Conservation (phyloP, 2,113 vertebrate genomes). For the Budorcas taxicolor region DNA sequence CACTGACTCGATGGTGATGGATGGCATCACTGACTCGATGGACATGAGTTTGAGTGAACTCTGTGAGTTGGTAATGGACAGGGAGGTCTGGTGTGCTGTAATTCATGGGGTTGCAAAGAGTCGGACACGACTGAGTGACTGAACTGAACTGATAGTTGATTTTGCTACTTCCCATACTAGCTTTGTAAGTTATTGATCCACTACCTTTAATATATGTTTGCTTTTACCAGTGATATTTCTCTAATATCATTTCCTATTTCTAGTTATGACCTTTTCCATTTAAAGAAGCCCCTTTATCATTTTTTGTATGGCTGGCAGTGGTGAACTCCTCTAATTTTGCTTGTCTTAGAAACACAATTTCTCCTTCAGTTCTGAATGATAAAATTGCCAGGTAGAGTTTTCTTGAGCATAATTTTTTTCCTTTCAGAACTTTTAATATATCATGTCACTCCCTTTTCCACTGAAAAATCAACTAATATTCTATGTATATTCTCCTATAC, state of each 20-base stretch:
- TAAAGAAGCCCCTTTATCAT: background rate
- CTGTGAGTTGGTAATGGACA: no score
- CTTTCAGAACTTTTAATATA: background rate
- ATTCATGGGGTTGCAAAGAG: no score
- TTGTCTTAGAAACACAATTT: background rate
- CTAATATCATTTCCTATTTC: background rate
- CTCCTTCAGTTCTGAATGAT: background rate
- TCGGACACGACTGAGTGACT: fast-evolving
- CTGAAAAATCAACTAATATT: background rate
- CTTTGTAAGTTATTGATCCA: background rate
- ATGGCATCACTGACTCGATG: no score
- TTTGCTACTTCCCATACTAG: background rate
- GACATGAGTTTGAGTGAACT: no score
- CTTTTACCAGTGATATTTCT: background rate
- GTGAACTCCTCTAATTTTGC: background rate
- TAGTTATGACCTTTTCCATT: background rate
- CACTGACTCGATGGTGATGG: no score
- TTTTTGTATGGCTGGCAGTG: background rate
- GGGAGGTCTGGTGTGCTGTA: fast-evolving
- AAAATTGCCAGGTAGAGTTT: background rate
- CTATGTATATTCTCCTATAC: background rate
- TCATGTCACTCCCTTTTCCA: background rate
- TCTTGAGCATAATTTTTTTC: background rate
- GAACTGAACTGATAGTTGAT: background rate
- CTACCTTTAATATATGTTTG: background rate